Conservation (phyloP, 2,113 vertebrate genomes). For the Riparia riparia region DNA sequence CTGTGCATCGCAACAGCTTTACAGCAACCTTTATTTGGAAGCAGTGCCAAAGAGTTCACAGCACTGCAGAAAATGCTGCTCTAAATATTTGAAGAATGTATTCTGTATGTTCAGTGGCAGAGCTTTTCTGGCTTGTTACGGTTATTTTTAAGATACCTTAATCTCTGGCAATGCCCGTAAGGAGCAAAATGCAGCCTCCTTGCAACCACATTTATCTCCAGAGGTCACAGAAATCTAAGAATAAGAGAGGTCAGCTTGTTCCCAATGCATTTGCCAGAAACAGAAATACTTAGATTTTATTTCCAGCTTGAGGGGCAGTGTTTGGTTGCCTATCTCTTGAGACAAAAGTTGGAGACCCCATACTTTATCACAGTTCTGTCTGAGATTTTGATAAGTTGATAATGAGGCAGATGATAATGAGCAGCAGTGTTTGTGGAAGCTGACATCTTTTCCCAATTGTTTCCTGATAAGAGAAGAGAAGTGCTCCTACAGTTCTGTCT, state of each 20-base stretch:
- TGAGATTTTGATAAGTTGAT: conserved; percentile 21
- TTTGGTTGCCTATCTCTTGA: conserved; percentile 15
- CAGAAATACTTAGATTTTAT: conserved; percentile 30
- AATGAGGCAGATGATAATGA: background rate
- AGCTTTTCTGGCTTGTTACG: conserved; percentile 26
- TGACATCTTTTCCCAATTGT: background rate
- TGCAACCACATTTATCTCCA: conserved; percentile 60
- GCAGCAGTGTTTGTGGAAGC: background rate
- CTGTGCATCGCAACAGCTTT: background rate
- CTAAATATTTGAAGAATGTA: conserved; percentile 52
- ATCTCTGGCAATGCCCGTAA: conserved; percentile 22
- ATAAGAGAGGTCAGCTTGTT: conserved; percentile 71
- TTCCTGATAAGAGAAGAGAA: background rate
- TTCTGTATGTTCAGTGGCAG: conserved; percentile 37
- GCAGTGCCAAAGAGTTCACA: background rate
- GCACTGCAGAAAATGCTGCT: background rate
- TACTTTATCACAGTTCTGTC: background rate
- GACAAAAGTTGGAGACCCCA: background rate
- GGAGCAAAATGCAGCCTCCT: conserved; percentile 36
- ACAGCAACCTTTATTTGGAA: background rate
- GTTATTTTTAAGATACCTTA: conserved; percentile 76
- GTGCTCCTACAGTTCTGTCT: background rate
- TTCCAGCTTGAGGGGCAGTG: conserved; percentile 11
- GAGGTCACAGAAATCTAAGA: conserved; percentile 69
- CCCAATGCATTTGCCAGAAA: conserved; percentile 73